Evolutionary conservation across 2,888 invertebrate species (phyloP).

Genomic region (Drosophila leonis): DNA sequence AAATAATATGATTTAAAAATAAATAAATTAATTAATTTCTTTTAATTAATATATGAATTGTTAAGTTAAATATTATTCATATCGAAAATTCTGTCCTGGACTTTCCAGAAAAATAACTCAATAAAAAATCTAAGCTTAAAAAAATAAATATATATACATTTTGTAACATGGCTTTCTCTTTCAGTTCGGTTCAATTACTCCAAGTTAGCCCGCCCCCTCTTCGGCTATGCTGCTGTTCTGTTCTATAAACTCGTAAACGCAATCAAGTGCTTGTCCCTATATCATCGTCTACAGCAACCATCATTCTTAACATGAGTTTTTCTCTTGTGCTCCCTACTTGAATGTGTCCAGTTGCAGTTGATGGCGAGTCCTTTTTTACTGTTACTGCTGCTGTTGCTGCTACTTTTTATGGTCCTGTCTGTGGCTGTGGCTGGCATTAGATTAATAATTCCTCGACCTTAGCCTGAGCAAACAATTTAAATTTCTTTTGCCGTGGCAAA

Average conservation of each 20-base stretch:
- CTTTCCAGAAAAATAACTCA: no score
- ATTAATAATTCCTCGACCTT: constrained; percentile 64
- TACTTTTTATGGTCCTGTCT: constrained; percentile 10
- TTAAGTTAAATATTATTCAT: no score
- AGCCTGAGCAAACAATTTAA: constrained; percentile 56
- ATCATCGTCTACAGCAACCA: constrained; percentile 1
- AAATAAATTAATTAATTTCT: no score
- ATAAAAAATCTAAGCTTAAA: no score
- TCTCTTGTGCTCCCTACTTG: constrained; percentile 18
- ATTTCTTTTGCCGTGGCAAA: constrained; percentile 63
- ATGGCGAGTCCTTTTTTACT: constrained; percentile 2
- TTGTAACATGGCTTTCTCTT: not conserved
- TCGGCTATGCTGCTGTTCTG: not conserved
- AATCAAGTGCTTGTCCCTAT: constrained; percentile 8
- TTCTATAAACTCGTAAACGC: not conserved
- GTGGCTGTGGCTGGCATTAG: constrained; percentile 39
- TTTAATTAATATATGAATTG: no score
- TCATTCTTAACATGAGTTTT: constrained; percentile 13
- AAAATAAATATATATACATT: no score
- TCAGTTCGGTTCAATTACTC: no score
- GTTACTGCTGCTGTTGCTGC: constrained; percentile 3
- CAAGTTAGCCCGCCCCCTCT: not conserved
- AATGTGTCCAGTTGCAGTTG: constrained; percentile 29
- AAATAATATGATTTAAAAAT: no score
- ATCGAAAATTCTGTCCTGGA: no score